A percentile compares a stretch with the other conserved stretches of the same genome.
These are phyloP conservation scores for Australoheros facetus DNA, from an alignment of 2,797 vertebrate species.

Conservation along the genomic window DNA sequence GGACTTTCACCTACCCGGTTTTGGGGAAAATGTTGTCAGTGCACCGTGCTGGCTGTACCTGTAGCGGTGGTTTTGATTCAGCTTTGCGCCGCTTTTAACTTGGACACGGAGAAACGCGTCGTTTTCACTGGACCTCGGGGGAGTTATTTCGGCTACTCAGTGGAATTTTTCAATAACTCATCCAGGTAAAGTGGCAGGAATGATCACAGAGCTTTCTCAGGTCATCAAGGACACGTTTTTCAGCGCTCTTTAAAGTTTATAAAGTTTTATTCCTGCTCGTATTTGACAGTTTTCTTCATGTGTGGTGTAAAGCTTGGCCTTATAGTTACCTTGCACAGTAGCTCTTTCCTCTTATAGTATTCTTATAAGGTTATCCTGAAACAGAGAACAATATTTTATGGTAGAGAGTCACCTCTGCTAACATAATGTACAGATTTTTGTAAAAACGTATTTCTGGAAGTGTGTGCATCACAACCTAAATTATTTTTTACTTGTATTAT, in stretches of 20 bases:
- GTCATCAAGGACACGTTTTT: not conserved
- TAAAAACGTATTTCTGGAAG: not conserved
- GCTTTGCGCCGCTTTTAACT: slow-evolving; percentile 79
- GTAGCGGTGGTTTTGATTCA: slow-evolving; percentile 43
- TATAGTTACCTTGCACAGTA: not conserved
- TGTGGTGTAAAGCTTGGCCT: not conserved
- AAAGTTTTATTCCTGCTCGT: not conserved
- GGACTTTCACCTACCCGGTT: slow-evolving; percentile 38
- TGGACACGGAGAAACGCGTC: slow-evolving; percentile 79
- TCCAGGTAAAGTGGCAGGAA: slow-evolving; percentile 73
- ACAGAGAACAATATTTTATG: not conserved
- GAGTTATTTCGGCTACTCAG: slow-evolving; percentile 86
- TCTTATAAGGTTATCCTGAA: not conserved
- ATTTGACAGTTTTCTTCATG: not conserved
- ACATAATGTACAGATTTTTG: not conserved
- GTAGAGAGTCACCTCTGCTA: not conserved
- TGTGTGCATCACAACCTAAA: not conserved
- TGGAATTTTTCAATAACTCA: slow-evolving; percentile 83
- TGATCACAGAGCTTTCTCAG: not conserved
- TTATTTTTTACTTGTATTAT: not conserved
- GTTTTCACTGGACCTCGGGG: slow-evolving; percentile 80
- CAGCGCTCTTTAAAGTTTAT: not conserved
- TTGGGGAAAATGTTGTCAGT: not conserved
- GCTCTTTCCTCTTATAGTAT: not conserved
- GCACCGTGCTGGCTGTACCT: slow-evolving; percentile 17